phyloP scores from a whole-genome alignment of 2,113 vertebrate genomes.

The Microtus oregoni region DNA sequence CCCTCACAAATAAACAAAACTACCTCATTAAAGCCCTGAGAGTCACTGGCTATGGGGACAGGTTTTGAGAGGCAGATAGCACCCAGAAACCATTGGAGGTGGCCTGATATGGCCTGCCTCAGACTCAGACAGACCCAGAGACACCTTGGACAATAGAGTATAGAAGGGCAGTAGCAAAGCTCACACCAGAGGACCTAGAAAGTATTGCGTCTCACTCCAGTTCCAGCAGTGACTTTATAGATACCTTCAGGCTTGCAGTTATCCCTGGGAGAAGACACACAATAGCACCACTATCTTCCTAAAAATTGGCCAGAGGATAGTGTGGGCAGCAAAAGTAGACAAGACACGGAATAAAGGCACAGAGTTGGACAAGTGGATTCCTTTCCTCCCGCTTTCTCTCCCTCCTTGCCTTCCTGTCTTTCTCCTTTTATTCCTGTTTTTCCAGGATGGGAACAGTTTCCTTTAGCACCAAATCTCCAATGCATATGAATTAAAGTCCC shows the following conservation, averaged over 20 bases:
- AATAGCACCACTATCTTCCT: neutral
- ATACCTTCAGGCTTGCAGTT: neutral
- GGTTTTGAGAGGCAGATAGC: neutral
- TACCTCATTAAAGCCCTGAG: neutral
- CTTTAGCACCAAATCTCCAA: neutral
- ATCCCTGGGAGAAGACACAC: neutral
- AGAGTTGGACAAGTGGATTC: accelerated
- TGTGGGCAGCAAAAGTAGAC: no score
- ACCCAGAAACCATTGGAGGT: neutral
- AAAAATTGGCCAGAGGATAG: neutral
- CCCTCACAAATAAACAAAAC: neutral
- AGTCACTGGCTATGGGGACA: neutral
- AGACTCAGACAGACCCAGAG: neutral
- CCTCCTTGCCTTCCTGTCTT: neutral
- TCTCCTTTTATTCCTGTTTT: neutral
- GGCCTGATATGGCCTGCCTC: neutral
- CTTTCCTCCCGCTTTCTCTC: neutral
- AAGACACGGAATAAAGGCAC: neutral
- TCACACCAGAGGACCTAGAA: neutral
- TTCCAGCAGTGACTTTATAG: neutral
- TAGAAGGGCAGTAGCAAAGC: neutral
- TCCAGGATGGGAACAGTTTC: neutral
- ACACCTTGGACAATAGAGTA: no score
- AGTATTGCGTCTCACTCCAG: neutral
- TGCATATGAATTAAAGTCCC: neutral